Conservation (phyloP, 2,888 invertebrate genomes). For the Apodemia zela region DNA sequence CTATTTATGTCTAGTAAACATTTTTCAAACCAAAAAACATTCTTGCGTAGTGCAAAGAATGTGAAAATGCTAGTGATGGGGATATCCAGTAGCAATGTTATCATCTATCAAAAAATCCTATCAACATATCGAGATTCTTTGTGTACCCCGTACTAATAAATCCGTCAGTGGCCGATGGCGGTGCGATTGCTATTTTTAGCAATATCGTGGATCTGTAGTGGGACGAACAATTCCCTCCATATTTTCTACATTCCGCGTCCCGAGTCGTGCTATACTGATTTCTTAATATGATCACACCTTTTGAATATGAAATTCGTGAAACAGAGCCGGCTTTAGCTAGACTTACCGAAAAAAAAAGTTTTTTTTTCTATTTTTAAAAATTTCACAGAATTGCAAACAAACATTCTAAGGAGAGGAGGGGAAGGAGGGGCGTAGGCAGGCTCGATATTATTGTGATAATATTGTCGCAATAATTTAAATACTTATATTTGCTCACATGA, state of each 20-base stretch:
- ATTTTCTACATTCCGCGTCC: conserved; percentile 5
- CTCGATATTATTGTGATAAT: no score
- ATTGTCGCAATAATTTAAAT: no score
- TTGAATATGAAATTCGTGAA: conserved; percentile 3
- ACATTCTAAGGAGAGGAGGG: no score
- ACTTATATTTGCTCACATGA: no score
- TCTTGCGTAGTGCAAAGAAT: background rate
- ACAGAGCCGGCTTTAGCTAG: background rate
- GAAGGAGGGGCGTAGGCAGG: no score
- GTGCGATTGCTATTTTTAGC: conserved; percentile 5
- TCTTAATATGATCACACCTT: conserved; percentile 2
- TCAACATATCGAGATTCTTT: conserved; percentile 4
- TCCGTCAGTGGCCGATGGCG: conserved; percentile 7
- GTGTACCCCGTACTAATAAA: background rate
- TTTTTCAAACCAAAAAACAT: no score
- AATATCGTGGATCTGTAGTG: conserved; percentile 6
- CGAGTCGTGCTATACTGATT: background rate
- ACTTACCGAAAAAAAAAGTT: background rate
- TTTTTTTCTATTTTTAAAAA: no score
- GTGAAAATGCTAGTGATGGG: background rate
- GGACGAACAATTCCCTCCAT: conserved; percentile 10
- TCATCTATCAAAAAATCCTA: background rate
- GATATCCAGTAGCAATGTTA: background rate
- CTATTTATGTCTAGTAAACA: no score
- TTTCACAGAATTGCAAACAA: no score